These are phyloP conservation scores for Tinamus major DNA, from an alignment of 2,797 vertebrate genomes.

Conservation along the genomic window DNA sequence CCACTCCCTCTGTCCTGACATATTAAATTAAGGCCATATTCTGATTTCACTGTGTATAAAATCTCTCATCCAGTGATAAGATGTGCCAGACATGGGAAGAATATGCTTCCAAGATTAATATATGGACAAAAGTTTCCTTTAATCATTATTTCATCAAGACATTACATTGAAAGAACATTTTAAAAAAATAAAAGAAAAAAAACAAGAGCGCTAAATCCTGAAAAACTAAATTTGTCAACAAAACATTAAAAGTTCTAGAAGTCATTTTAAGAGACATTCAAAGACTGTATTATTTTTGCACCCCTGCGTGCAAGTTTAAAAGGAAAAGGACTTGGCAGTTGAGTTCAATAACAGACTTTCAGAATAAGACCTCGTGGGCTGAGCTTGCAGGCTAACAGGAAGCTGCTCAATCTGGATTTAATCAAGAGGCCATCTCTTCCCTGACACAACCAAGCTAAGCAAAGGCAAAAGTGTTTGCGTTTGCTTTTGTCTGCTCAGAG, in stretches of 20 bases:
- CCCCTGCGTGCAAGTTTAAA: slow-evolving; percentile 61
- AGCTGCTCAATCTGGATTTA: slow-evolving; percentile 90
- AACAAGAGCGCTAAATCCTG: background rate
- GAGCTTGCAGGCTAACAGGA: slow-evolving; percentile 86
- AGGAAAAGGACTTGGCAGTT: slow-evolving; percentile 70
- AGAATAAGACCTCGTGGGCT: slow-evolving; percentile 71
- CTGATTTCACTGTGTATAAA: background rate
- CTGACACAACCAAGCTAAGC: slow-evolving; percentile 71
- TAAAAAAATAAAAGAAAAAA: background rate
- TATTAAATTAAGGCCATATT: background rate
- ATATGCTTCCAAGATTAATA: background rate
- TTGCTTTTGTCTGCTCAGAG: slow-evolving; percentile 34
- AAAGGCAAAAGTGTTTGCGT: slow-evolving; percentile 52
- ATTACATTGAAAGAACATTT: background rate
- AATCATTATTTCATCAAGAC: background rate
- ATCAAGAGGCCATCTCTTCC: slow-evolving; percentile 81
- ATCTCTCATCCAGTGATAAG: background rate
- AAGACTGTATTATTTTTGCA: slow-evolving; percentile 54
- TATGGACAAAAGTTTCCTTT: background rate
- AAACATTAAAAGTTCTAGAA: slow-evolving; percentile 19
- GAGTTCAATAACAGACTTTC: slow-evolving; percentile 53
- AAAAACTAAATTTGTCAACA: slow-evolving; percentile 13
- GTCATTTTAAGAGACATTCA: slow-evolving; percentile 38
- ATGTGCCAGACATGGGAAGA: background rate
- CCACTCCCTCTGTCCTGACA: background rate